Conservation (phyloP, 1,140 invertebrate genomes). For the Cherax quadricarinatus region DNA sequence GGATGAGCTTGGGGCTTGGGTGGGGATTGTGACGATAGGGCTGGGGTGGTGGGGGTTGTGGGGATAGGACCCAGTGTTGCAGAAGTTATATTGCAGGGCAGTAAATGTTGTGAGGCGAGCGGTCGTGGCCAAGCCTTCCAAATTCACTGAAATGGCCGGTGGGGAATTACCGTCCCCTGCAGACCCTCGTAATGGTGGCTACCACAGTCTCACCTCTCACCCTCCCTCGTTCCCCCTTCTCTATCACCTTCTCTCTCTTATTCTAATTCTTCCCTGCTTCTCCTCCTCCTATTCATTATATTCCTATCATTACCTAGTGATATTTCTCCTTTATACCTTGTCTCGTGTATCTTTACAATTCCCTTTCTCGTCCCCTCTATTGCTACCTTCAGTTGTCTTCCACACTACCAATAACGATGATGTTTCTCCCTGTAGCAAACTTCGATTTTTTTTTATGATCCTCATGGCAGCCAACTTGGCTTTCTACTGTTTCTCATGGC, state of each 20-base stretch:
- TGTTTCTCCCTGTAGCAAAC: too few species aligned
- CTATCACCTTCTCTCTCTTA: not conserved
- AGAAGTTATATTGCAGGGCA: constrained; percentile 64
- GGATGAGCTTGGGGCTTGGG: too few species aligned
- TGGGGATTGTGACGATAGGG: too few species aligned
- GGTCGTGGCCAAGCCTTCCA: constrained; percentile 60
- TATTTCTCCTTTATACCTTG: not conserved
- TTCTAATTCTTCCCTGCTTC: not conserved
- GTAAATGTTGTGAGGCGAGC: constrained; percentile 54
- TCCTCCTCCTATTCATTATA: not conserved
- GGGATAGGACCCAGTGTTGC: constrained; percentile 23
- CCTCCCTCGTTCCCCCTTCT: constrained; percentile 1
- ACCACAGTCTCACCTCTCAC: not conserved
- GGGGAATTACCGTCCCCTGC: constrained; percentile 58
- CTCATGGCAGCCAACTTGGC: too few species aligned
- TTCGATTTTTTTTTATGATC: too few species aligned
- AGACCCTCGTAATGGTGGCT: constrained; percentile 51
- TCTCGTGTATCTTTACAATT: not conserved
- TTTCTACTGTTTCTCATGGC: not conserved
- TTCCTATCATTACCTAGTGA: not conserved
- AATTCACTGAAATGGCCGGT: constrained; percentile 66
- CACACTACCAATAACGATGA: too few species aligned
- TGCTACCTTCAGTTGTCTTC: constrained; percentile 17
- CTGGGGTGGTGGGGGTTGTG: not conserved
- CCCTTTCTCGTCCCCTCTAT: constrained; percentile 25